These are phyloP conservation scores for Tychaedon coryphoeus DNA, from an alignment of 2,113 vertebrate genomes.

Conservation along the genomic window DNA sequence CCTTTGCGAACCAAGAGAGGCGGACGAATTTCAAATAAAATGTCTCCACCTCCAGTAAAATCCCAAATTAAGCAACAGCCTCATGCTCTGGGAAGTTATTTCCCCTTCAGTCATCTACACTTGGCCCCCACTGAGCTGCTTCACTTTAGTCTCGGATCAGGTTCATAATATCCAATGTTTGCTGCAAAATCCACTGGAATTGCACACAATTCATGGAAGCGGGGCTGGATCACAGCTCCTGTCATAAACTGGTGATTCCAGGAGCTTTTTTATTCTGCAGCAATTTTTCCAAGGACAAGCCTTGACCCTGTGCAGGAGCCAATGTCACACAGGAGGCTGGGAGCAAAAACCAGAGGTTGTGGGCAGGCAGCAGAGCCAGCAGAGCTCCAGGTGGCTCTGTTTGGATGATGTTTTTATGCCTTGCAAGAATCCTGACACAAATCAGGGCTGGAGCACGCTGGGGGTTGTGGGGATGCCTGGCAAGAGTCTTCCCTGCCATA, in stretches of 20 bases:
- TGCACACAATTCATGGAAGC: neutral
- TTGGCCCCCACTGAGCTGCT: neutral
- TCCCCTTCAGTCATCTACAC: neutral
- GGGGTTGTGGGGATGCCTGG: neutral
- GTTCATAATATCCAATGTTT: neutral
- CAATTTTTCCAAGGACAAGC: neutral
- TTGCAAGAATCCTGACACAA: neutral
- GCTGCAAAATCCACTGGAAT: neutral
- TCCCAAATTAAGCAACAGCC: conserved; percentile 2
- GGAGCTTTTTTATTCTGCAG: neutral
- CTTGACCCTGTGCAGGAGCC: neutral
- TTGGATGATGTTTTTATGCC: neutral
- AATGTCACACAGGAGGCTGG: neutral
- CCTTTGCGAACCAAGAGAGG: neutral
- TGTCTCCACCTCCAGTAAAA: neutral
- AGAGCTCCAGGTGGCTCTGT: neutral
- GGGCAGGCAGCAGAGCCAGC: neutral
- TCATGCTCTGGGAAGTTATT: neutral
- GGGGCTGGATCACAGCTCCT: neutral
- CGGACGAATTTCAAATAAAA: neutral
- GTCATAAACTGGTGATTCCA: neutral
- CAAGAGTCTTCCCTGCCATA: neutral
- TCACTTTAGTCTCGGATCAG: neutral
- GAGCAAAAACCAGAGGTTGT: neutral
- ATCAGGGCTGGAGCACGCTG: neutral